Evolutionary conservation across 2,888 invertebrate genomes (phyloP).

Genomic region (Tenthredo livida): DNA sequence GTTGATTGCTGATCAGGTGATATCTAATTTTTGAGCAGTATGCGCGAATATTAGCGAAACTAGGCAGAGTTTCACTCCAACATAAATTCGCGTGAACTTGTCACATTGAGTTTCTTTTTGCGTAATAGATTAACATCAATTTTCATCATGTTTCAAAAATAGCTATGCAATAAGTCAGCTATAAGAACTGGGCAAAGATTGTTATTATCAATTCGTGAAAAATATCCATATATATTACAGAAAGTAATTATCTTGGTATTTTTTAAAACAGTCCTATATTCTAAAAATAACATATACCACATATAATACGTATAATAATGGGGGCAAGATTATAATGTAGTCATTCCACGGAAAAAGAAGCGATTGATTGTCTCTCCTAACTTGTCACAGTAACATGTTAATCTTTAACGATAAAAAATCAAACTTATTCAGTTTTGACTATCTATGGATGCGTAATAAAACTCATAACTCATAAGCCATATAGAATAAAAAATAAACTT

Average conservation of each 20-base stretch:
- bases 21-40: constrained; percentile 7
- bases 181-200: constrained; percentile 4
- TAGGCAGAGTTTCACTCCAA: constrained; percentile 8
- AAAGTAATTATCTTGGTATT: not conserved
- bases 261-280: constrained; percentile 1
- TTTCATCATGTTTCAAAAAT: constrained; percentile 37
- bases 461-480: constrained; percentile 20
- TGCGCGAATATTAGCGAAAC: constrained; percentile 20
- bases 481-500: constrained; percentile 19
- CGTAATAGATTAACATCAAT: constrained; percentile 53
- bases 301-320: not conserved
- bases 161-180: constrained; percentile 1
- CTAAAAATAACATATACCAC: not conserved
- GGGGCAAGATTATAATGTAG: constrained; percentile 16
- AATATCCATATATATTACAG: not conserved
- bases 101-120: constrained; percentile 48
- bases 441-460: not conserved
- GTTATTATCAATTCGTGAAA: constrained; percentile 7
- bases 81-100: constrained; percentile 17
- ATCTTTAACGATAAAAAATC: constrained; percentile 29
- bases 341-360: not conserved
- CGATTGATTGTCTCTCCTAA: constrained; percentile 47
- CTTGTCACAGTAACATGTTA: constrained; percentile 26
- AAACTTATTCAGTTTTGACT: constrained; percentile 1
- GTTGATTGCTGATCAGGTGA: constrained; percentile 28